These are phyloP conservation scores for Pelochelys cantorii DNA, from an alignment of 2,797 vertebrate genomes.

Conservation along the genomic window DNA sequence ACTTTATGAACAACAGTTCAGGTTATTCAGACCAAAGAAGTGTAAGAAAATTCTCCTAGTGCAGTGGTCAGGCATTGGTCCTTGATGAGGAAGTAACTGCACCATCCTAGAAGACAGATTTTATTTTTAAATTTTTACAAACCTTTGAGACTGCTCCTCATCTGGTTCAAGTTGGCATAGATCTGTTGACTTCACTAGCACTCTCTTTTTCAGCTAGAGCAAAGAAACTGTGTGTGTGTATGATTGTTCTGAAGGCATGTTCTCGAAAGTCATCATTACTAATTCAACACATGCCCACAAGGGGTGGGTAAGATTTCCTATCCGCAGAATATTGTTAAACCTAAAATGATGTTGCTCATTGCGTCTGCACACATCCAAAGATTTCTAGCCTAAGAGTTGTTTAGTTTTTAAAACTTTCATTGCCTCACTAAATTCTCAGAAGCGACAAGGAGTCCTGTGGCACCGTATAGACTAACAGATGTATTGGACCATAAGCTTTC, in stretches of 20 bases:
- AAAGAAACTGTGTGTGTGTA: neutral
- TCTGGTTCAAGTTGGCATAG: neutral
- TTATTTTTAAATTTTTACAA: neutral
- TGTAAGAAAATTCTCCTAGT: neutral
- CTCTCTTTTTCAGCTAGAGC: neutral
- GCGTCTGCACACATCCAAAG: neutral
- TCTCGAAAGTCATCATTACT: neutral
- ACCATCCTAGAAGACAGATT: neutral
- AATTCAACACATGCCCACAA: neutral
- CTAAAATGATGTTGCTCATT: neutral
- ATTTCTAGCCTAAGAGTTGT: neutral
- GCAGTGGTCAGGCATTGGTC: neutral
- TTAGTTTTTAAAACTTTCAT: neutral
- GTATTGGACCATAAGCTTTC: too few relatives aligned
- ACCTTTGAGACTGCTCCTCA: neutral
- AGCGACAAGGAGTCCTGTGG: too few relatives aligned
- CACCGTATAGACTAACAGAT: too few relatives aligned
- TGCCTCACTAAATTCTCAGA: neutral
- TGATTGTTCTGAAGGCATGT: neutral
- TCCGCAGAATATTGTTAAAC: neutral
- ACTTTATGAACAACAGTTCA: neutral
- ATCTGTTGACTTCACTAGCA: neutral
- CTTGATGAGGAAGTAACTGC: neutral
- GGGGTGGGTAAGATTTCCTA: neutral
- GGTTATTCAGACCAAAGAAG: neutral